Conservation (phyloP, 2,113 vertebrate genomes). For the Odontesthes bonariensis region DNA sequence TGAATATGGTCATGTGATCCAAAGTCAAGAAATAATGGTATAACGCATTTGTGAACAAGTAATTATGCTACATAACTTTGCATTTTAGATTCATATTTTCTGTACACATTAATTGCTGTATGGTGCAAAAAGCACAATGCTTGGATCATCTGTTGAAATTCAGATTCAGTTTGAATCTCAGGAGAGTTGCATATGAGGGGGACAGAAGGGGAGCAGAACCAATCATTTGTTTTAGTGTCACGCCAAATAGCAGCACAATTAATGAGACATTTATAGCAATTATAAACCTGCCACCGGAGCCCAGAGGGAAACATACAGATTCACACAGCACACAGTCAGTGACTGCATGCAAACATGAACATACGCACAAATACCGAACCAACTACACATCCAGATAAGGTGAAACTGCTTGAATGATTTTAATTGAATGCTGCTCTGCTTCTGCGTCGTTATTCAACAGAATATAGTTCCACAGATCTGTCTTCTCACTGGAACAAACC, state of each 20-base stretch:
- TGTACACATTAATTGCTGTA: not conserved
- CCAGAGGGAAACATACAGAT: constrained; percentile 17
- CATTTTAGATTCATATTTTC: not conserved
- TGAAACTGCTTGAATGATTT: constrained; percentile 56
- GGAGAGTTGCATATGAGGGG: not conserved
- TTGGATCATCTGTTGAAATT: constrained; percentile 5
- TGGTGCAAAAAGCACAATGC: not conserved
- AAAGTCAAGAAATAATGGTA: not conserved
- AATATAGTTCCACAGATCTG: constrained; percentile 12
- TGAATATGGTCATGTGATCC: not conserved
- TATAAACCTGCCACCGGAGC: constrained; percentile 42
- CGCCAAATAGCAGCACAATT: constrained; percentile 49
- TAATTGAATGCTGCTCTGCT: constrained; percentile 56
- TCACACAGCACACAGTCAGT: constrained; percentile 6
- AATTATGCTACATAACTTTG: not conserved
- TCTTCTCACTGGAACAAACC: constrained; percentile 29
- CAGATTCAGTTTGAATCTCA: not conserved
- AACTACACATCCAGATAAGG: constrained; percentile 39
- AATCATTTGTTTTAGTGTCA: constrained; percentile 39
- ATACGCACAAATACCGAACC: constrained; percentile 16
- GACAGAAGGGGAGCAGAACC: constrained; percentile 18
- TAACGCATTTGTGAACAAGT: not conserved
- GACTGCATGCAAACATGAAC: constrained; percentile 21
- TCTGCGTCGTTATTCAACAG: constrained; percentile 34
- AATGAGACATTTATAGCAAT: constrained; percentile 66